phyloP scores from a whole-genome alignment of 2,113 vertebrate species.

The Garra rufa region DNA sequence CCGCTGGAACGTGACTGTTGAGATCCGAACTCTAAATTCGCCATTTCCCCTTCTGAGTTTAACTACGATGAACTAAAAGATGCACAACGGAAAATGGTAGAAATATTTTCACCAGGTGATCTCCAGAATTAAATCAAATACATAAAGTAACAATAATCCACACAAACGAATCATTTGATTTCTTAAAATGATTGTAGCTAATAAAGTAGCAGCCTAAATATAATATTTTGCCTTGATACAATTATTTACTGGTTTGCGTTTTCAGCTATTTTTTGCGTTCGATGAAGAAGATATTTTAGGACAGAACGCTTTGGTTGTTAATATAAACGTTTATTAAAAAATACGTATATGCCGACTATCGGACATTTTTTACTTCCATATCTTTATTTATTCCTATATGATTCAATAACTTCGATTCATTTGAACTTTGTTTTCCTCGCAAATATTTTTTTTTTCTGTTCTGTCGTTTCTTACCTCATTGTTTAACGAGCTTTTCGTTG shows the following conservation, averaged over 20 bases:
- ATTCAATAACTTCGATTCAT: background rate
- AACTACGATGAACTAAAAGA: background rate
- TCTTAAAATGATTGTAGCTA: background rate
- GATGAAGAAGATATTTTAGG: background rate
- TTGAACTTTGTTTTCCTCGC: background rate
- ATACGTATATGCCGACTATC: background rate
- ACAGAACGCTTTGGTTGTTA: background rate
- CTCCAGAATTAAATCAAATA: background rate
- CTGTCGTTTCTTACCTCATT: conserved; percentile 5
- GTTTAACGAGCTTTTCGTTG: background rate
- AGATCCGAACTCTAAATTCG: conserved; percentile 20
- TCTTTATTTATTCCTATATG: background rate
- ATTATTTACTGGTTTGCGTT: background rate
- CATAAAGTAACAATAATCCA: background rate
- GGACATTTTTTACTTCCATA: background rate
- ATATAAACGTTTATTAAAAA: background rate
- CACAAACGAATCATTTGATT: background rate
- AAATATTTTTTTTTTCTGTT: background rate
- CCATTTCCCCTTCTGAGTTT: conserved; percentile 8
- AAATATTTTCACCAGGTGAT: conserved; percentile 9
- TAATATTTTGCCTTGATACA: background rate
- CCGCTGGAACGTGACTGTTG: background rate
- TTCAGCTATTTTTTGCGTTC: background rate
- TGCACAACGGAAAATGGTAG: background rate
- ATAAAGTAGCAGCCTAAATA: background rate